Evolutionary conservation across 2,797 vertebrate species (phyloP).

Genomic region (Scolopax rusticola): DNA sequence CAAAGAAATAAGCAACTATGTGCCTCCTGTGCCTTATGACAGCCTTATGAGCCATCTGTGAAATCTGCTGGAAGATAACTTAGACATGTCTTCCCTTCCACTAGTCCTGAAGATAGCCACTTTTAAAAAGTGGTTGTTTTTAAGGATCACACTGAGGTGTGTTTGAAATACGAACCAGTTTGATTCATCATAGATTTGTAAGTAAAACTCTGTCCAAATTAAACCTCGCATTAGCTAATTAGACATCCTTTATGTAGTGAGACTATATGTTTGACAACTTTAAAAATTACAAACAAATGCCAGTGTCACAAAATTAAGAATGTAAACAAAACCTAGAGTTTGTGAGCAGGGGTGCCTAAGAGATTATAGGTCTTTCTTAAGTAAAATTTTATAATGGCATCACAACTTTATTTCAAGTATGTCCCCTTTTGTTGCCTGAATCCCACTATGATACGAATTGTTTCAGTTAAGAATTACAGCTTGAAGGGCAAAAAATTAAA

Average conservation of each 20-base stretch:
- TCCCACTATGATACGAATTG: not conserved
- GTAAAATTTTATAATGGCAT: not conserved
- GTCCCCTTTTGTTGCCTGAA: not conserved
- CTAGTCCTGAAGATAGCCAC: not conserved
- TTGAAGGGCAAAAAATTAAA: not conserved
- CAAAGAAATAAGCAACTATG: conserved; percentile 9
- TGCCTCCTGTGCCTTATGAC: conserved; percentile 24
- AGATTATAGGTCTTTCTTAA: not conserved
- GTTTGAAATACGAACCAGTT: not conserved
- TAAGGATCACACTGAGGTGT: not conserved
- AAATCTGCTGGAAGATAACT: conserved; percentile 23
- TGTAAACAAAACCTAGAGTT: not conserved
- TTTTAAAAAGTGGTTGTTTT: not conserved
- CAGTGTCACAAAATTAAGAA: not conserved
- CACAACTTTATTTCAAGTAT: not conserved
- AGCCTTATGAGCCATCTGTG: conserved; percentile 45
- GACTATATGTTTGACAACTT: not conserved
- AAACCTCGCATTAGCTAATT: not conserved
- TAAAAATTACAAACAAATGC: not conserved
- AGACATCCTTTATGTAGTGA: not conserved
- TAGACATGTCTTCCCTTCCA: not conserved
- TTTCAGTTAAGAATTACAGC: not conserved
- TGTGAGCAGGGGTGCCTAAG: fast-evolving
- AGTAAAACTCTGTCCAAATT: not conserved
- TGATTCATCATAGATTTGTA: not conserved